phyloP scores from a whole-genome alignment of 1,140 invertebrate species.

The Whitmania pigra region DNA sequence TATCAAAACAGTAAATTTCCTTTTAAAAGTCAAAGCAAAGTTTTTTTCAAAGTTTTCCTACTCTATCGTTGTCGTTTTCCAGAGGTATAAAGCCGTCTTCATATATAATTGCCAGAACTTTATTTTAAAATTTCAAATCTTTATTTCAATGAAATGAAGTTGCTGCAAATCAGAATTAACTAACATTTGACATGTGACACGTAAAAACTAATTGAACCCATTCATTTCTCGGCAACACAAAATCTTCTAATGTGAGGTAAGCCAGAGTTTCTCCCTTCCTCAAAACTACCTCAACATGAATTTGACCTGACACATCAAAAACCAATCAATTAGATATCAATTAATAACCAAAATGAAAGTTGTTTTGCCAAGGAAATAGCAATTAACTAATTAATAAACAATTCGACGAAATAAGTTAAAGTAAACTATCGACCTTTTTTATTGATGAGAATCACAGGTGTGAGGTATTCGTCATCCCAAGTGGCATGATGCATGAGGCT shows the following conservation, averaged over 20 bases:
- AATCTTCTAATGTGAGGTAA: conserved; percentile 18
- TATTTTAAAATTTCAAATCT: conserved; percentile 9
- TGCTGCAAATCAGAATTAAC: background rate
- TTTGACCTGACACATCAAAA: conserved; percentile 21
- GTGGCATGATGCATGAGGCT: conserved; percentile 25
- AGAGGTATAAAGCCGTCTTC: conserved; percentile 14
- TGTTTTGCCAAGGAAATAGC: background rate
- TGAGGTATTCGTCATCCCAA: conserved; percentile 22
- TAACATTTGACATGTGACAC: conserved; percentile 19
- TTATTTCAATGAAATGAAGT: background rate
- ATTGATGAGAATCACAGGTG: conserved; percentile 27
- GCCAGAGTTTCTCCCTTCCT: conserved; percentile 22
- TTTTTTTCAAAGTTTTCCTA: conserved; percentile 11
- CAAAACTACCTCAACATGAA: conserved; percentile 26
- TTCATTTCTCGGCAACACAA: conserved; percentile 24
- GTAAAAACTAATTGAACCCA: conserved; percentile 27
- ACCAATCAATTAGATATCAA: background rate
- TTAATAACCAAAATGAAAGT: background rate
- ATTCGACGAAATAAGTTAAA: background rate
- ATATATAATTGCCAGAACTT: conserved; percentile 6
- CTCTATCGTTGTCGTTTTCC: background rate
- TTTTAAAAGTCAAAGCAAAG: conserved; percentile 4
- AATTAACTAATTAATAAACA: background rate
- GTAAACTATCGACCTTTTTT: conserved; percentile 22
- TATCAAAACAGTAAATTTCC: conserved; percentile 11